Evolutionary conservation across 2,797 vertebrate genomes (phyloP), one percentile per base, ranked within the genome.

Genomic region (Anomalospiza imberbis): DNA sequence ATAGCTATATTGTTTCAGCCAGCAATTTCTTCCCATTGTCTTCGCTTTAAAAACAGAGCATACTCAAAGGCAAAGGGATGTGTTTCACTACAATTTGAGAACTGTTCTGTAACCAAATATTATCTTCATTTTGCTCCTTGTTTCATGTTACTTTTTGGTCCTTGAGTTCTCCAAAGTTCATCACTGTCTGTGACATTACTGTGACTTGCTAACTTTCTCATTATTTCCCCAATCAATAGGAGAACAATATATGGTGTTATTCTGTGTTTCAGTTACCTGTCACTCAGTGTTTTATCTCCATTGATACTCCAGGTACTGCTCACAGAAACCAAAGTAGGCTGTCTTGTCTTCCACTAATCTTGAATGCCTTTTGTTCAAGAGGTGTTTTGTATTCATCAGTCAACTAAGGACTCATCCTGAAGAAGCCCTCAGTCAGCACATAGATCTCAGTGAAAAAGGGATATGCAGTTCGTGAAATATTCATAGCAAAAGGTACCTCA

Each of bases 161-260:
- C 98, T 98, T 98, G 97, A 98, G 96, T 98, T 97, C 97, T 97
- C 95, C 97, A 96, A 98, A 98, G 97, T 98, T 98, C 98, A 98
- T 96, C 97, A 86, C 97, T 96, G 96, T 96, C 97, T 96, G 93
- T 96, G 98, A 98, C 98, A 98, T 97, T 97, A 97, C 80, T 38
- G 78, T 98, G 97, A 97, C 97, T 98, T 95, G 96, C 97, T 98
- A 97, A 98, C 98, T 98, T 97, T 97, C 97, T 98, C 97, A 98
- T 98, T 98, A 97, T 98, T 97, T 98, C 96, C 95, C 95, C 95
- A 97, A 98, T 98, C 98, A 99, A 98, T 98, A 98, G 98, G 98
- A 98, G 99, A 98, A 99, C 98, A 99, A 99, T 99, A 98, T 98
- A 98, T 98, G 97, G 98, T 98, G 98, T 98, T 99, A 98, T 99